phyloP scores from a whole-genome alignment of 2,888 invertebrate species.

The Scaptomyza cyrtandrae region DNA sequence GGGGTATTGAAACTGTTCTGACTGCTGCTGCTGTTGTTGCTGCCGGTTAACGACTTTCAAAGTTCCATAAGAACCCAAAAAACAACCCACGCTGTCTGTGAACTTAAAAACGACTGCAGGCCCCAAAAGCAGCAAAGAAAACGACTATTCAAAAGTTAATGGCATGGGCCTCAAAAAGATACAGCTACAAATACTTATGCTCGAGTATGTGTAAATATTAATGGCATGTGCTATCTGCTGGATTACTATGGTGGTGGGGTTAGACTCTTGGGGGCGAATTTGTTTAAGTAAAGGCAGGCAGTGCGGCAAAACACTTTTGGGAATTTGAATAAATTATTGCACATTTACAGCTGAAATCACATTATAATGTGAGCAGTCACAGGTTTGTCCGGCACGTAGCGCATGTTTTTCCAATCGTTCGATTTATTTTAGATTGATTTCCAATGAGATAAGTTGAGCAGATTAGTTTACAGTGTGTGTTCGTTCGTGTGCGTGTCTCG shows the following conservation, averaged over 20 bases:
- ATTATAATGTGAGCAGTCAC: slow-evolving; percentile 69
- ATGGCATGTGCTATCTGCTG: slow-evolving; percentile 64
- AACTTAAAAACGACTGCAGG: slow-evolving; percentile 50
- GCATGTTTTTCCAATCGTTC: slow-evolving; percentile 68
- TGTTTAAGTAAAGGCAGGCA: slow-evolving; percentile 2
- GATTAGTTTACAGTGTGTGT: slow-evolving; percentile 61
- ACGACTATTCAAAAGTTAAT: slow-evolving; percentile 64
- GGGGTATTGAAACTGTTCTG: slow-evolving; percentile 16
- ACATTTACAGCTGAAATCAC: slow-evolving; percentile 78
- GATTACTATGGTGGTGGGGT: not conserved
- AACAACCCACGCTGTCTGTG: slow-evolving; percentile 56
- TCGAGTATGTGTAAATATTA: slow-evolving; percentile 66
- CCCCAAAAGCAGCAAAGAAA: slow-evolving; percentile 10
- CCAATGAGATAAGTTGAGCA: slow-evolving; percentile 74
- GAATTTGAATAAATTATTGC: slow-evolving; percentile 79
- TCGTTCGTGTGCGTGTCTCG: slow-evolving; percentile 6
- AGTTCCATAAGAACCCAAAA: slow-evolving; percentile 59
- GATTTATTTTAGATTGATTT: slow-evolving; percentile 77
- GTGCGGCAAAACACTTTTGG: slow-evolving; percentile 61
- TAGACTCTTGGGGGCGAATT: not conserved
- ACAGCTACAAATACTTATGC: slow-evolving; percentile 6
- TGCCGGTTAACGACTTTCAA: slow-evolving; percentile 75
- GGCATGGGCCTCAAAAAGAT: slow-evolving; percentile 58
- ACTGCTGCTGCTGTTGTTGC: slow-evolving; percentile 7
- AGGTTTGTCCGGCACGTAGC: slow-evolving; percentile 54